phyloP scores from a whole-genome alignment of 2,888 invertebrate genomes.

The Drosophila aldrichi region DNA sequence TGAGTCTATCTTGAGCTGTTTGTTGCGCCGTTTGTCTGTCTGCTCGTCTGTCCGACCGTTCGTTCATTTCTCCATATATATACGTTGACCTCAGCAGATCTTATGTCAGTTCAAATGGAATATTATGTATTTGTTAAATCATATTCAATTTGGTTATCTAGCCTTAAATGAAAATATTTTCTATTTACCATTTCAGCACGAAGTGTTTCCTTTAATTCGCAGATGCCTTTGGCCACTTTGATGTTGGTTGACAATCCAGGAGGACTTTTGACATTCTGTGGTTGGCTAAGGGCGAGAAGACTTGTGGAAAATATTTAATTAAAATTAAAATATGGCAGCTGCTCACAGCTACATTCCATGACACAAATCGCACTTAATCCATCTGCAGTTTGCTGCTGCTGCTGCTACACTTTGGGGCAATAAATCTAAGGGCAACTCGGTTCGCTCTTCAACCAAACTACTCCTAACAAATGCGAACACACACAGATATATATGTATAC shows the following conservation, averaged over 20 bases:
- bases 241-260: neutral
- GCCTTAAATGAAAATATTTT: too few species aligned
- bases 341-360: conserved; percentile 10
- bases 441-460: conserved; percentile 65
- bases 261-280: conserved; percentile 35
- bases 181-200: neutral
- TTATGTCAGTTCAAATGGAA: too few species aligned
- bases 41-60: too few species aligned
- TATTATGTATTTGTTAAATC: too few species aligned
- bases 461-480: conserved; percentile 47
- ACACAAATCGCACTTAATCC: conserved; percentile 67
- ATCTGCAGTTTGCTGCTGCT: conserved; percentile 62
- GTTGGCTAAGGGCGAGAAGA: conserved; percentile 4
- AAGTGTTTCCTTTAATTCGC: neutral
- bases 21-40: too few species aligned
- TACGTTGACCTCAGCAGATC: too few species aligned
- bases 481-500: neutral
- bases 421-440: conserved; percentile 71
- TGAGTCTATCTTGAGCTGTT: too few species aligned
- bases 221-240: neutral
- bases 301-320: conserved; percentile 61
- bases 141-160: too few species aligned
- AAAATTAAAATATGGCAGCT: conserved; percentile 49
- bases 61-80: too few species aligned
- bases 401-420: conserved; percentile 58